Evolutionary conservation across 2,888 invertebrate species (phyloP), one percentile per base, ranked within the genome.

Genomic region (Chrysodeixis includens): DNA sequence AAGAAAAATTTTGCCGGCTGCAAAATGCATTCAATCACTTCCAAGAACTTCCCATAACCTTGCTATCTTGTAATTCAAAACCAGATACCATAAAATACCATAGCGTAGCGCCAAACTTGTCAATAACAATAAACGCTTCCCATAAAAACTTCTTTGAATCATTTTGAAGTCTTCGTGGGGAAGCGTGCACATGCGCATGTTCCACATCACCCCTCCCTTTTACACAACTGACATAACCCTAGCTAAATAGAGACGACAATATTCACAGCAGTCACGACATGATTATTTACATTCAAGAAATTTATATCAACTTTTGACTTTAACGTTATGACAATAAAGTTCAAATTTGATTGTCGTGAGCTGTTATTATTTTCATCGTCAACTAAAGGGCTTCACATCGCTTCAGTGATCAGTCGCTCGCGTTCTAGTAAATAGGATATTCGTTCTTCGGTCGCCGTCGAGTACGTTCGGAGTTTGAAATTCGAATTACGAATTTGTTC

Each of bases 121-220:
- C 88, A 83, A 89, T 88, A 86, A 84, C 82, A 88, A 87, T 87
- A 87, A 85, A 88, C 79, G 83, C 82, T 81, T 75, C 79, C 79
- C 81, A 84, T 84, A 85, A 87, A 90, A 90, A 91, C 87, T 89
- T 90, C 83, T 88, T 86, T 83, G 69, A 81, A 82, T 69, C 71
- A 76, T 85, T 90, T 89, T 86, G 85, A 87, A 83, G 85, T 76
- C 81, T 85, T 85, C 82, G 69, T 76, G 66, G 76, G 81, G 81
- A 83, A 83, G 69, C 80, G 71, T 77, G 87, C 88, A 88, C 93
- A 93, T 93, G 93, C 92, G 92, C 90, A 73, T 54, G 73, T 69
- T 77, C 56, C 63, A 56, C 61, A 69, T 74, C 64, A 44, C 18
- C 76, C 63, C 18, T 90, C 90, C 74, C 86, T 83, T 66, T 92